Base-by-base conservation (phyloP, 2,797 vertebrate genomes). In the Syngnathus rostellatus region DNA sequence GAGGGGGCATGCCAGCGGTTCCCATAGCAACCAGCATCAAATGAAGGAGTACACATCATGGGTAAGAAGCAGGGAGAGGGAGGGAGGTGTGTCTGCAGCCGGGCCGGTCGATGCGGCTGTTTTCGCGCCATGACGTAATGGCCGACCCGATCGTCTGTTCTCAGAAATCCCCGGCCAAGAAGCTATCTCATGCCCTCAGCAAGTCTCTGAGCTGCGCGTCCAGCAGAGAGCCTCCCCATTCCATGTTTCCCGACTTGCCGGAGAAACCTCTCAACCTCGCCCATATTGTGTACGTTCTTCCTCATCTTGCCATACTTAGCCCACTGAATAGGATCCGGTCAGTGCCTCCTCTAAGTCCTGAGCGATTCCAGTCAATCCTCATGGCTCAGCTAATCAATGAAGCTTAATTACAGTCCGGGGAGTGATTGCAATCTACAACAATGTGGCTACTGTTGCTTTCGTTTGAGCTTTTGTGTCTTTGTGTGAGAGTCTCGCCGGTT, bases 11-110 rank as follows among this genome's bases (percentile, higher is more conserved):
- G 97, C 97, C 72, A 94, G 94, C 10, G 94, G 96, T 92, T 94
- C 94, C 92, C 97, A 99, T 92, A 98, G 96, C 92, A 99, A 99
- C 95, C 97, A 99, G 91, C 97, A 99, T 90, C 97, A 99, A 92
- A 99, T 99, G 97, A 99, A 99, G 92, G 97, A 99, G 89, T 98
- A 98, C 85, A 99, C 95, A 68, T 99, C 97, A 87, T 99, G 97
- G 97, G 97, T 99, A 85, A 88, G 83, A 60, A 66, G 72, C 51
- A 72, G 17, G 48, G 90, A 80, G 63, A 72, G 67, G 66, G 63
- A 63, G 37, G 78, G 83, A 77, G 85, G 83, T 75, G 78, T 83
- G 84, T 83, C 83, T 72, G 73, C 80, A 73, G 31, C 68, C 63
- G 72, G 73, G 73, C 82, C 71, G 75, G 76, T 79, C 75, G 63